Evolutionary conservation across 2,113 vertebrate genomes (phyloP).

Genomic region (Peromyscus californicus): DNA sequence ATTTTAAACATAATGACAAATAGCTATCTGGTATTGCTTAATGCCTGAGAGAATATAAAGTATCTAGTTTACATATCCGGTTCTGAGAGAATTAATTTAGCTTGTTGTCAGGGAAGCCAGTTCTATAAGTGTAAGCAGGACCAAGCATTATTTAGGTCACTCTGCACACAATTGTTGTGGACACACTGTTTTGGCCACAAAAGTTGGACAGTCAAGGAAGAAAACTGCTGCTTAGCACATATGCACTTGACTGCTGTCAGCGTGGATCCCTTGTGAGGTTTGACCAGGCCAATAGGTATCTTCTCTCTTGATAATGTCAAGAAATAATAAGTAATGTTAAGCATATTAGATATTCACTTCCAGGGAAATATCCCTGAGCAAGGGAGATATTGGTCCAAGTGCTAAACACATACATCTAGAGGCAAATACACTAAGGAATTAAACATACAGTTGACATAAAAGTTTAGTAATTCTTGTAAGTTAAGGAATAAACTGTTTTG

Average conservation of each 20-base stretch:
- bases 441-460: not conserved
- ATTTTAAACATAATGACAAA: conserved; percentile 1
- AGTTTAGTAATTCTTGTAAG: not conserved
- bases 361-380: not conserved
- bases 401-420: not conserved
- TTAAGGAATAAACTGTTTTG: not conserved
- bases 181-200: conserved; percentile 74
- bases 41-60: not conserved
- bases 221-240: conserved; percentile 81
- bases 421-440: not conserved
- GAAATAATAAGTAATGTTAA: not conserved
- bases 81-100: conserved; percentile 1
- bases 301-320: not conserved
- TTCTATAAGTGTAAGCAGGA: not conserved
- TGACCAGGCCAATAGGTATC: conserved; percentile 82
- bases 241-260: conserved; percentile 84
- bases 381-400: not conserved
- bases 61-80: not conserved
- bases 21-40: not conserved
- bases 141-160: conserved; percentile 61
- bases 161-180: conserved; percentile 79
- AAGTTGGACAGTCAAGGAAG: conserved; percentile 74
- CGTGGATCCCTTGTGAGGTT: conserved; percentile 82
- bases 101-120: not conserved
- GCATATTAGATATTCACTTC: not conserved